These are phyloP conservation scores for Eueremaeus valkanovi DNA, from an alignment of 2,888 invertebrate species.

Conservation along the genomic window DNA sequence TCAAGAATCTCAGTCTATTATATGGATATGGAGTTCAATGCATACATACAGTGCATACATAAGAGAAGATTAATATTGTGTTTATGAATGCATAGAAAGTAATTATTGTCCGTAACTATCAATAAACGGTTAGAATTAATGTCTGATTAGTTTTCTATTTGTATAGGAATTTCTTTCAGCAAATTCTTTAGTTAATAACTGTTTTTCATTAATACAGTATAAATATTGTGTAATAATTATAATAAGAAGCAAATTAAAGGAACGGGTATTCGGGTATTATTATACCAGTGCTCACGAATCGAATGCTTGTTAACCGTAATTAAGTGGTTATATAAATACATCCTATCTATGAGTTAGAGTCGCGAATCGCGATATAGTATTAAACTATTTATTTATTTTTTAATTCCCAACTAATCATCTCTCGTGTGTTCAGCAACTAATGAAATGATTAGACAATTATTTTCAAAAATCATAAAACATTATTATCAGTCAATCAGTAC, in stretches of 20 bases:
- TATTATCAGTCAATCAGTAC: neutral
- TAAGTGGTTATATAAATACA: conserved; percentile 8
- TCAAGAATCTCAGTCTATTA: too few relatives aligned
- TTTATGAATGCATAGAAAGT: too few relatives aligned
- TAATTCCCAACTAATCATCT: neutral
- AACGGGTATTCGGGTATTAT: neutral
- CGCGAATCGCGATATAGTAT: too few relatives aligned
- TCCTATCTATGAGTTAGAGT: neutral
- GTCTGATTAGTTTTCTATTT: neutral
- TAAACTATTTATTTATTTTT: neutral
- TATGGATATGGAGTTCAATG: too few relatives aligned
- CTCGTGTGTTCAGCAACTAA: neutral
- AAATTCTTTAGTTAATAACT: neutral
- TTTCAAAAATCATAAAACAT: neutral
- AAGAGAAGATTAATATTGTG: too few relatives aligned
- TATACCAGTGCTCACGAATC: neutral
- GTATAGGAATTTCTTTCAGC: neutral
- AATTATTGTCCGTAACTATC: too few relatives aligned
- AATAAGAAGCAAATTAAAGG: neutral
- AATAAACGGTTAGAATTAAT: neutral
- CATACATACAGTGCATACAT: too few relatives aligned
- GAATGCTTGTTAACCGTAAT: conserved; percentile 3
- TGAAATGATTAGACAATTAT: conserved; percentile 9
- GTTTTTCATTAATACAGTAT: neutral
- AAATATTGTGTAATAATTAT: neutral